phyloP scores from a whole-genome alignment of 2,888 invertebrate species.

The Phymatocera aterrima region DNA sequence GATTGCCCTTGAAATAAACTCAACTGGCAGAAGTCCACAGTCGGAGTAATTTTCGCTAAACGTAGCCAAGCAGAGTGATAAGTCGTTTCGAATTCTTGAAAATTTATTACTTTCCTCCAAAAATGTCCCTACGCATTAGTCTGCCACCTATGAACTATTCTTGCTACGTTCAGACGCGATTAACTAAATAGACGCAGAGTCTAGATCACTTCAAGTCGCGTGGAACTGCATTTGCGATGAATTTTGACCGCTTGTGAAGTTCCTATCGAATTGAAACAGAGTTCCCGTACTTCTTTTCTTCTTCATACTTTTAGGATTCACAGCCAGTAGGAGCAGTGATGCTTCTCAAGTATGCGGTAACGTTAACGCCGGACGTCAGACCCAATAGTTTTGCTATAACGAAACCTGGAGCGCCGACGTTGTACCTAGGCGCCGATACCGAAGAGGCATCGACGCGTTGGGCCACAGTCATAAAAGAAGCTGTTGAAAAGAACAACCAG shows the following conservation, averaged over 20 bases:
- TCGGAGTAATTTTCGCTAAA: conserved; percentile 23
- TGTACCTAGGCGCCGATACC: conserved; percentile 89
- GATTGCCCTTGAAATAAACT: conserved; percentile 36
- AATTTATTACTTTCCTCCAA: neutral
- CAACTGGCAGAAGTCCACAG: conserved; percentile 39
- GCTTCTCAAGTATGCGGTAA: conserved; percentile 88
- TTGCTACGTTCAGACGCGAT: no score
- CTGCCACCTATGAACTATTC: no score
- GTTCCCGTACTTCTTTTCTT: conserved; percentile 42
- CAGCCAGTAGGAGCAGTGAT: conserved; percentile 94
- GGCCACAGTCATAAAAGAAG: conserved; percentile 86
- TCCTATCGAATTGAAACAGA: neutral
- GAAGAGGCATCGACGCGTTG: conserved; percentile 85
- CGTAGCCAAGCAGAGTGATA: neutral
- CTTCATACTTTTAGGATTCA: conserved; percentile 80
- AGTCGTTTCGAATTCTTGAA: neutral
- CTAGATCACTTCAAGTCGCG: neutral
- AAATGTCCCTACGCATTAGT: neutral
- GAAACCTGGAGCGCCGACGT: conserved; percentile 82
- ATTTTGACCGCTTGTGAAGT: no score
- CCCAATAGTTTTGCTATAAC: conserved; percentile 84
- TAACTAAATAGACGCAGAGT: no score
- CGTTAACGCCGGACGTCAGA: conserved; percentile 80
- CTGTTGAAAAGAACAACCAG: conserved; percentile 85
- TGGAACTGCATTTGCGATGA: no score